phyloP scores from a whole-genome alignment of 2,888 invertebrate genomes.

The Eumacrocentrus americanus region DNA sequence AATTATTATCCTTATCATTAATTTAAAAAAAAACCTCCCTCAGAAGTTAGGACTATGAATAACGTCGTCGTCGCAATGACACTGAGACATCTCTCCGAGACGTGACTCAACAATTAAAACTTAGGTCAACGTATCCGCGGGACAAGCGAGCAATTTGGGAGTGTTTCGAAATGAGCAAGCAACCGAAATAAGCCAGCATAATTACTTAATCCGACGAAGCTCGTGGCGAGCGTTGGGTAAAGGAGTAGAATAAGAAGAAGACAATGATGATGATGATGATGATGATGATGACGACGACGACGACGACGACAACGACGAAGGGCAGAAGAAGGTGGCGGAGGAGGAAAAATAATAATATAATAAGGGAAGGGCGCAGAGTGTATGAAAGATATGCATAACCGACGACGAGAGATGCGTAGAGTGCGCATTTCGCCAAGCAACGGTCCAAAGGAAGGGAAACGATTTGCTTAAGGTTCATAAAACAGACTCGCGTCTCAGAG shows the following conservation, averaged over 20 bases:
- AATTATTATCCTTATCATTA: too few relatives aligned
- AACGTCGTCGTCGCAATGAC: too few relatives aligned
- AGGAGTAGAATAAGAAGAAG: background rate
- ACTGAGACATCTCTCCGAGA: background rate
- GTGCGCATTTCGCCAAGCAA: too few relatives aligned
- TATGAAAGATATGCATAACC: constrained; percentile 14
- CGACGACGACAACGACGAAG: background rate
- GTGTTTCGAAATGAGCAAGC: constrained; percentile 36
- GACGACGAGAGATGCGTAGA: background rate
- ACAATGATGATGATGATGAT: constrained; percentile 1
- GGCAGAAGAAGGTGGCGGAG: background rate
- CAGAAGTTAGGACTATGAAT: too few relatives aligned
- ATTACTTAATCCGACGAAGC: constrained; percentile 40
- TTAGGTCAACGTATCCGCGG: background rate
- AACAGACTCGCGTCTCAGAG: constrained; percentile 35
- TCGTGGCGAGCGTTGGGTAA: too few relatives aligned
- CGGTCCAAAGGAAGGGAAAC: constrained; percentile 36
- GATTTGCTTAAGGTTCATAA: constrained; percentile 48
- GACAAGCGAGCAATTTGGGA: constrained; percentile 15
- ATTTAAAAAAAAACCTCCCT: too few relatives aligned
- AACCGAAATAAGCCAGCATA: constrained; percentile 40
- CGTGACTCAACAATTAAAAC: constrained; percentile 10
- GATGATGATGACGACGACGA: constrained; percentile 12
- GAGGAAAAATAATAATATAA: too few relatives aligned
- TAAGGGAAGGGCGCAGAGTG: constrained; percentile 2